Conservation (phyloP, 1,140 invertebrate genomes). For the Bombus waltoni region DNA sequence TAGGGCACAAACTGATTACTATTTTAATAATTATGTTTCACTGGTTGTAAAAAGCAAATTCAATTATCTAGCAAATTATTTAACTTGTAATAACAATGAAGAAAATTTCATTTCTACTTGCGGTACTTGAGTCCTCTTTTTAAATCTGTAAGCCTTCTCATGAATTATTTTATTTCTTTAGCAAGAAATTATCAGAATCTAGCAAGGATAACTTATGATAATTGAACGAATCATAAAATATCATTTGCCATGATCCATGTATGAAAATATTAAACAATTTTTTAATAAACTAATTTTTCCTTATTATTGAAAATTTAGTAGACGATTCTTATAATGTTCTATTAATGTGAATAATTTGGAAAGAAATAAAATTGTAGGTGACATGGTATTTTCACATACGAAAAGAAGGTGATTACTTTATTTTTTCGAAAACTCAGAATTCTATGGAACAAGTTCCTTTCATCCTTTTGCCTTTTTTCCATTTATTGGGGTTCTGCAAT, state of each 20-base stretch:
- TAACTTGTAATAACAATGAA: background rate
- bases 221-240: background rate
- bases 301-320: background rate
- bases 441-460: conserved; percentile 61
- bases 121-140: background rate
- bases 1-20: conserved; percentile 65
- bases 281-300: background rate
- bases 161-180: background rate
- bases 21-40: conserved; percentile 51
- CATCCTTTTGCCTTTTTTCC: conserved; percentile 43
- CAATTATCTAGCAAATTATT: background rate
- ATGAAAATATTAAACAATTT: background rate
- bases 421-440: conserved; percentile 17
- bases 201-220: background rate
- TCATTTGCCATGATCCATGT: background rate
- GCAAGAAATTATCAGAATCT: background rate
- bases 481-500: conserved; percentile 64
- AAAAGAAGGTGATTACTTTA: background rate
- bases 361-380: background rate
- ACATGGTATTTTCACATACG: background rate
- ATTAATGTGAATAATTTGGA: background rate
- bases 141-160: background rate
- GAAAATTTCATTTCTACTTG: background rate
- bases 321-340: background rate
- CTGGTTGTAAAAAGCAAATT: conserved; percentile 4